Base-by-base conservation (phyloP, 1,140 invertebrate species). In the Drosophila nigromelanica region DNA sequence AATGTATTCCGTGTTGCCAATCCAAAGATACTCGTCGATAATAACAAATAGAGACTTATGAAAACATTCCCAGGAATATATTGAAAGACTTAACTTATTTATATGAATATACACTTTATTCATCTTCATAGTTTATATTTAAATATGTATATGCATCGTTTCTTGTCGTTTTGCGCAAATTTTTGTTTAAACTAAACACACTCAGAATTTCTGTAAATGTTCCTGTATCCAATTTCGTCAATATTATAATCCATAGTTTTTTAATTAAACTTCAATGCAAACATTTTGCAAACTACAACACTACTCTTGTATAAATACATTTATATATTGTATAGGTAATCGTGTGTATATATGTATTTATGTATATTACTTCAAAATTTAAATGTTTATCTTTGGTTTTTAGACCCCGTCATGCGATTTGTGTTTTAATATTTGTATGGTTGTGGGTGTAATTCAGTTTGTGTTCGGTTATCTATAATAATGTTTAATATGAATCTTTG, bases 1-100 rank as follows among this genome's bases (percentile, higher is more conserved):
- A 96, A 95, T 80, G 97, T 98, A 78, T 98, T 98, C 91, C 94
- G 97, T 69, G 95, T 98, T 33, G 98, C 97, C 1, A 98, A 98
- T 94, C 97, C 97, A 5, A 92, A 92, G 71, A 91, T 92, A 68
- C 73, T 92, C 39, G 92, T 97, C 52, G 94, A 91, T 66, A 91
- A 67, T 58, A 79, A 55, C 58, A 91, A 91, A 40, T 76, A 73
- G 62, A 37, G 39, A 27, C 15, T 15, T 21, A 18, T 35, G 4
- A 11, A 4, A 2, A 48, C 78, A 74, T 80, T 80, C 74, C 67
- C 54, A 48, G 35, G 3, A 5, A 14, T 62, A 42, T 50, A 61
- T 33, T n/a, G 52, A 45, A 69, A 73, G 59, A 81, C 75, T 74
- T 64, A 24, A 24, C 35, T 79, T 79, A 83, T 83, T 89, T 76